Conservation (phyloP, 2,888 invertebrate species). For the Cactoblastis cactorum region DNA sequence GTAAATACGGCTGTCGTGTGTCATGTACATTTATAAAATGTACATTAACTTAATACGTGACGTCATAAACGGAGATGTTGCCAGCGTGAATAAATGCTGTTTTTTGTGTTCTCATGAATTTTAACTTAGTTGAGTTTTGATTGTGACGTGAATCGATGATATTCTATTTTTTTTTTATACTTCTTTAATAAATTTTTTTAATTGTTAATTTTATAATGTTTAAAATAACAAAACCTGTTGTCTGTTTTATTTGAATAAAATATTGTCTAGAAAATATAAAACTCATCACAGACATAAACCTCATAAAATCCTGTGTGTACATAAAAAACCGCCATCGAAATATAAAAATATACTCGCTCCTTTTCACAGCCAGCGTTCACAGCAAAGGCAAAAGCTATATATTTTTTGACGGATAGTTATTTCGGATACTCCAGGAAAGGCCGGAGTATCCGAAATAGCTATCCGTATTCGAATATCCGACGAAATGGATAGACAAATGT, state of each 20-base stretch:
- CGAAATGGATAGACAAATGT: constrained; percentile 21
- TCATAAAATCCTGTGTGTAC: neutral
- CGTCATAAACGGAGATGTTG: constrained; percentile 55
- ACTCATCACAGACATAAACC: neutral
- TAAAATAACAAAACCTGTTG: too few relatives aligned
- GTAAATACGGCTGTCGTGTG: constrained; percentile 27
- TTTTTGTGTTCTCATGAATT: constrained; percentile 60
- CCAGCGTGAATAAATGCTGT: constrained; percentile 48
- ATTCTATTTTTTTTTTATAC: neutral
- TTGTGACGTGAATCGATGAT: constrained; percentile 39
- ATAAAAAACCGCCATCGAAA: too few relatives aligned
- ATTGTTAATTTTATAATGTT: neutral
- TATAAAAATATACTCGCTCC: neutral
- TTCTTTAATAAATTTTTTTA: neutral
- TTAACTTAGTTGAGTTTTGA: constrained; percentile 55
- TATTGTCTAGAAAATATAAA: neutral
- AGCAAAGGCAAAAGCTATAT: constrained; percentile 3
- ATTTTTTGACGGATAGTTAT: constrained; percentile 10
- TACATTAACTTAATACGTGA: constrained; percentile 60
- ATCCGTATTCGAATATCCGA: constrained; percentile 12
- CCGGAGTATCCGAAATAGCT: constrained; percentile 15
- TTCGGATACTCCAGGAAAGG: constrained; percentile 18
- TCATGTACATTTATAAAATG: constrained; percentile 37
- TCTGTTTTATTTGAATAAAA: neutral
- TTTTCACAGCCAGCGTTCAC: neutral